phyloP scores from a whole-genome alignment of 2,797 vertebrate species.

The Sarcoramphus papa region DNA sequence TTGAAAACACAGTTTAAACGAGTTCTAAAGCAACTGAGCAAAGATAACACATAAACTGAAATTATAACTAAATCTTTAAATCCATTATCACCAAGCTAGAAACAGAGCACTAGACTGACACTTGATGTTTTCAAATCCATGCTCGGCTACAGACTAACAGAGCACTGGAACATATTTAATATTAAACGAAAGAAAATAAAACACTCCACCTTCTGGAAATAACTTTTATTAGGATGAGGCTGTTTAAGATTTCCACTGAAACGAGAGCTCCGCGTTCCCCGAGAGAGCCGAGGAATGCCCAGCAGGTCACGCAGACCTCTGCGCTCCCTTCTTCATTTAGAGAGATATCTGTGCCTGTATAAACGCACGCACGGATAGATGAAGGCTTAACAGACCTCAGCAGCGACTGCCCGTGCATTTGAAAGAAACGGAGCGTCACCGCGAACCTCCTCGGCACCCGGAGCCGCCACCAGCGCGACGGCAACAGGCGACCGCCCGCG shows the following conservation, averaged over 20 bases:
- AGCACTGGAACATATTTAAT: fast-evolving
- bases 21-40: constrained; percentile 7
- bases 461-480: not conserved
- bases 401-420: not conserved
- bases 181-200: not conserved
- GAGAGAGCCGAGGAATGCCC: not conserved
- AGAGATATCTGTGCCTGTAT: fast-evolving
- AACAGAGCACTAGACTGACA: not conserved
- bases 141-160: not conserved
- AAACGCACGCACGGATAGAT: fast-evolving
- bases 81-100: not conserved
- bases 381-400: fast-evolving
- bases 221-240: constrained; percentile 16
- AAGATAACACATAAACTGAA: not conserved
- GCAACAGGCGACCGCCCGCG: constrained; percentile 5
- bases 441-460: not conserved
- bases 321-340: not conserved
- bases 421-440: fast-evolving
- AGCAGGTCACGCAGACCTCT: not conserved
- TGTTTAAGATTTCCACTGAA: fast-evolving
- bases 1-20: not conserved
- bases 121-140: not conserved
- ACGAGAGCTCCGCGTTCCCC: not conserved
- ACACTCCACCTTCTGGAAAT: not conserved
- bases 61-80: not conserved